phyloP scores from a whole-genome alignment of 2,888 invertebrate species.

The Salticus scenicus region DNA sequence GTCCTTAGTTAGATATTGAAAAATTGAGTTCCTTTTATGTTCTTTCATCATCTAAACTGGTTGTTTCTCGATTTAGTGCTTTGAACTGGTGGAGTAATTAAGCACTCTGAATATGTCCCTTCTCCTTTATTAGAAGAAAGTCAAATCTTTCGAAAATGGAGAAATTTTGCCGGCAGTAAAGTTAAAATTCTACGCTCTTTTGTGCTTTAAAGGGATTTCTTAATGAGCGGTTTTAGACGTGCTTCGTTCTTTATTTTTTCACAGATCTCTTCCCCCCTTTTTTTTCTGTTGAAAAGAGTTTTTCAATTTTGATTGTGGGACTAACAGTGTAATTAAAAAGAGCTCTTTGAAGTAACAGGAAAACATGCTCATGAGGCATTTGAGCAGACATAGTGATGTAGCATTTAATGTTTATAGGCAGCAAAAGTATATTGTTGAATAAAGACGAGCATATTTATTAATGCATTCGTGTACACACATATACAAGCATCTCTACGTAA shows the following conservation, averaged over 20 bases:
- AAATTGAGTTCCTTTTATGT: slow-evolving; percentile 64
- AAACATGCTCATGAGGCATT: slow-evolving; percentile 30
- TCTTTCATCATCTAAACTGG: slow-evolving; percentile 66
- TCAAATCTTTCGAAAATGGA: slow-evolving; percentile 30
- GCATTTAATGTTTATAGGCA: not conserved
- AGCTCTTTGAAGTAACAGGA: slow-evolving; percentile 54
- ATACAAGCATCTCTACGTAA: too few relatives aligned
- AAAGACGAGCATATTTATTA: too few relatives aligned
- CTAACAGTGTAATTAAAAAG: slow-evolving; percentile 67
- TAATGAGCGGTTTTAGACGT: slow-evolving; percentile 70
- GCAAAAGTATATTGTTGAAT: too few relatives aligned
- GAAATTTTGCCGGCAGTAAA: slow-evolving; percentile 66
- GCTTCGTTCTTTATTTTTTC: slow-evolving; percentile 17
- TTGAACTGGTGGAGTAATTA: slow-evolving; percentile 66
- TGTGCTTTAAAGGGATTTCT: slow-evolving; percentile 53
- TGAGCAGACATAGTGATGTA: too few relatives aligned
- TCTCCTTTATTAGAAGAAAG: slow-evolving; percentile 67
- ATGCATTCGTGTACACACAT: too few relatives aligned
- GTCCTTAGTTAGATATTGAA: slow-evolving; percentile 59
- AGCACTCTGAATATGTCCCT: slow-evolving; percentile 61
- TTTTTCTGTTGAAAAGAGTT: slow-evolving; percentile 10
- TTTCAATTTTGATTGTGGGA: slow-evolving; percentile 63
- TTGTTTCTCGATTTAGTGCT: slow-evolving; percentile 67
- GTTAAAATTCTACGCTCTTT: slow-evolving; percentile 51
- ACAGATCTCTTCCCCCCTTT: slow-evolving; percentile 10